Conservation (phyloP, 2,113 vertebrate species). For the Anseranas semipalmata region DNA sequence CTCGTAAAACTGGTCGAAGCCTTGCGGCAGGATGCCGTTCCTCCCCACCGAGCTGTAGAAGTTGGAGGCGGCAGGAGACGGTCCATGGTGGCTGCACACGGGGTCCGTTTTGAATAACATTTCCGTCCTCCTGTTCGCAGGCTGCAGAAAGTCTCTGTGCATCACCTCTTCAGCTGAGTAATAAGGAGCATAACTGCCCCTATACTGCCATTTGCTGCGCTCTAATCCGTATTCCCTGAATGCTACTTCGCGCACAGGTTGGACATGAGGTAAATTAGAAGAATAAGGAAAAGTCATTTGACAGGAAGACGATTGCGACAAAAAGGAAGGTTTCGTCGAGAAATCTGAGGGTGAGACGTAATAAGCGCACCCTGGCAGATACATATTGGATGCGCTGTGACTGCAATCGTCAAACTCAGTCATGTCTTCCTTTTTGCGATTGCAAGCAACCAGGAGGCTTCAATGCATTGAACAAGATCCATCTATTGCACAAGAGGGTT, state of each 20-base stretch:
- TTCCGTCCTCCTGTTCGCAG: slow-evolving; percentile 88
- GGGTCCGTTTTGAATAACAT: slow-evolving; percentile 92
- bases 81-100: slow-evolving; percentile 84
- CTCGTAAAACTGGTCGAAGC: slow-evolving; percentile 97
- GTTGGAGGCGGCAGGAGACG: slow-evolving; percentile 80
- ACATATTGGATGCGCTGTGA: slow-evolving; percentile 94
- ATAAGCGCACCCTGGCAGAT: slow-evolving; percentile 96
- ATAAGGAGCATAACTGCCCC: slow-evolving; percentile 92
- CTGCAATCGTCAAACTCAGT: slow-evolving; percentile 97
- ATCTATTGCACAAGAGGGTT: slow-evolving; percentile 94
- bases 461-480: slow-evolving; percentile 93
- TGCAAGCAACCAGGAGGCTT: slow-evolving; percentile 86
- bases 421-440: slow-evolving; percentile 88
- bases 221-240: slow-evolving; percentile 98
- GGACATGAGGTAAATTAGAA: slow-evolving; percentile 93
- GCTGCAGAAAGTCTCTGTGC: slow-evolving; percentile 85
- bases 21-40: slow-evolving; percentile 96
- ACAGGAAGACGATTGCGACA: slow-evolving; percentile 94
- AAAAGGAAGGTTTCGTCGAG: slow-evolving; percentile 92
- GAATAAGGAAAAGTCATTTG: slow-evolving; percentile 98
- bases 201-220: slow-evolving; percentile 94
- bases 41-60: slow-evolving; percentile 91
- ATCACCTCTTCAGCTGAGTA: slow-evolving; percentile 92
- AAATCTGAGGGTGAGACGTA: slow-evolving; percentile 97
- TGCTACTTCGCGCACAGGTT: slow-evolving; percentile 95